Evolutionary conservation across 2,797 vertebrate species (phyloP).

Genomic region (Tragelaphus eurycerus): DNA sequence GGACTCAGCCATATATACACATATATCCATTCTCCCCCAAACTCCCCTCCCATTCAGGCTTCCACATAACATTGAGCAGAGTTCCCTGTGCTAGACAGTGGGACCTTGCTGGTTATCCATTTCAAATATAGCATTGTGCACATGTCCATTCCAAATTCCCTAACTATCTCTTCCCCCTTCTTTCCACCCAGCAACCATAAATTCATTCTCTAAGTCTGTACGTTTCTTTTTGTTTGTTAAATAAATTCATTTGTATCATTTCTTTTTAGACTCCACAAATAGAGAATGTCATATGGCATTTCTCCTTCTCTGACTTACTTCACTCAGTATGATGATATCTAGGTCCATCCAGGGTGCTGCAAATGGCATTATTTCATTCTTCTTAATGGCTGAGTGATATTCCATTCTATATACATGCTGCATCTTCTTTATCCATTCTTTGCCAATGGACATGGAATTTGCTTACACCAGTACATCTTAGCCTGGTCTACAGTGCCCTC

Average conservation of each 20-base stretch:
- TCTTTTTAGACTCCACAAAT: background rate
- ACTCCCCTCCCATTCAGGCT: background rate
- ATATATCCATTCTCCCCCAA: background rate
- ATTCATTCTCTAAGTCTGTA: background rate
- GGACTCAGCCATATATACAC: background rate
- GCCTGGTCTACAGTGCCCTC: background rate
- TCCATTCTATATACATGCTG: background rate
- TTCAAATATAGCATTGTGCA: background rate
- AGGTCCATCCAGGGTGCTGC: background rate
- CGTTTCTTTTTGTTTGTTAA: background rate
- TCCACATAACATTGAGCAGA: background rate
- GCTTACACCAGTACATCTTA: background rate
- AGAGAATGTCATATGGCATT: background rate
- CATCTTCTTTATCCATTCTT: background rate
- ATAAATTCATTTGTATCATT: background rate
- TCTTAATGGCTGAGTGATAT: background rate
- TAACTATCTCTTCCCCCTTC: background rate
- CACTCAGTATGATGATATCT: background rate
- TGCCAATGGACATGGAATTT: background rate
- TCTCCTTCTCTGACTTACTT: background rate
- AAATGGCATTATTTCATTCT: background rate
- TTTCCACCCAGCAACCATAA: background rate
- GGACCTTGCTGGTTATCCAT: background rate
- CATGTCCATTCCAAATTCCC: background rate
- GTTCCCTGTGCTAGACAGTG: background rate